These are phyloP conservation scores for Rostratula benghalensis DNA, from an alignment of 2,113 vertebrate genomes.

Conservation along the genomic window DNA sequence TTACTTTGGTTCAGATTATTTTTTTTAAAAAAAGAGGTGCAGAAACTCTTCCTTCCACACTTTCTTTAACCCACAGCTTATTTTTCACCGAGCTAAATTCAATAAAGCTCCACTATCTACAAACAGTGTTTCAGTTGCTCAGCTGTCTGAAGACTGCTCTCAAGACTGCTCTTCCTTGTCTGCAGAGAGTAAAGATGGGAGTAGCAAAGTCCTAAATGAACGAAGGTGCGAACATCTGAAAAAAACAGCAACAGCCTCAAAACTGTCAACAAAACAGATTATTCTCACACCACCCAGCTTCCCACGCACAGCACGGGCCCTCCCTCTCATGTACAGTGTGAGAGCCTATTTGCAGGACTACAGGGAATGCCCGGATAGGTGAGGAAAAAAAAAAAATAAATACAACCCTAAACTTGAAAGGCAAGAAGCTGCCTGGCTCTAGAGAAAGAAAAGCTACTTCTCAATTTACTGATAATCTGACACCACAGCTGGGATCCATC, in stretches of 20 bases:
- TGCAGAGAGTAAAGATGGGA: neutral
- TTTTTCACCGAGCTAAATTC: neutral
- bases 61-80: neutral
- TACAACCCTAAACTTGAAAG: neutral
- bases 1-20: neutral
- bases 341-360: conserved; percentile 28
- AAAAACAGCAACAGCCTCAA: neutral
- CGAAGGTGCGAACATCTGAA: neutral
- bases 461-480: conserved; percentile 50
- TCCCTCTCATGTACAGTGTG: neutral
- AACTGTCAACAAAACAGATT: conserved; percentile 21
- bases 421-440: neutral
- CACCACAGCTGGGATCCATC: neutral
- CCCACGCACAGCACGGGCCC: rapidly evolving
- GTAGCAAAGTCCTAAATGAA: neutral
- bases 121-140: neutral
- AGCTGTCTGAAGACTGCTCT: neutral
- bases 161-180: neutral
- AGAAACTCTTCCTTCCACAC: neutral
- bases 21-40: neutral
- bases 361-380: neutral
- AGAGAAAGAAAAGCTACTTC: neutral
- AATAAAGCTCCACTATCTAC: neutral
- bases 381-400: conserved; percentile 17
- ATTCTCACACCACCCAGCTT: neutral